phyloP scores from a whole-genome alignment of 2,797 vertebrate species.

The Zenarchopterus dispar region DNA sequence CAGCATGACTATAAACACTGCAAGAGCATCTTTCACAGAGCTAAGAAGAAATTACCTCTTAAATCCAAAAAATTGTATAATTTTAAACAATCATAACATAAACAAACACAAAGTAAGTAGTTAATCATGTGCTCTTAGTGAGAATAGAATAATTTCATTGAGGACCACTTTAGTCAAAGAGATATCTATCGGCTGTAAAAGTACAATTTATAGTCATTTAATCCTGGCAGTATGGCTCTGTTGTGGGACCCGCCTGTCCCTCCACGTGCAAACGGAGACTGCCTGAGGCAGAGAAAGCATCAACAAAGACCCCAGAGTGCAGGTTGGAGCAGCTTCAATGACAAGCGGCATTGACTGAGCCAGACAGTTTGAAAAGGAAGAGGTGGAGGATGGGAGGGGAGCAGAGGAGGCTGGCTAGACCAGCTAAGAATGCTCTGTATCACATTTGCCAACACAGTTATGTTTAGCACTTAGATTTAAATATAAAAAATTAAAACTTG shows the following conservation, averaged over 20 bases:
- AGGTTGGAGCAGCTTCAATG: constrained; percentile 7
- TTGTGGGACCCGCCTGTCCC: constrained; percentile 7
- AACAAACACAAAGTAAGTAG: neutral
- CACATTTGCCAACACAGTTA: neutral
- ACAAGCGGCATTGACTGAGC: constrained; percentile 19
- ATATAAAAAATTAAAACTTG: too few relatives aligned
- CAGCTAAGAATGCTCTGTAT: neutral
- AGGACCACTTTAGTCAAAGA: constrained; percentile 1
- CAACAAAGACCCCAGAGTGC: constrained; percentile 3
- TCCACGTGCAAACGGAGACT: neutral
- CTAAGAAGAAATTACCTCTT: neutral
- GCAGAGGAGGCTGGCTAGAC: neutral
- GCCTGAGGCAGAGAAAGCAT: constrained; percentile 6
- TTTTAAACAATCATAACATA: neutral
- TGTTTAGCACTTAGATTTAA: too few relatives aligned
- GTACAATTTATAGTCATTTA: constrained; percentile 11
- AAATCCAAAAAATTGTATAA: constrained; percentile 5
- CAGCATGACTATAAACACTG: neutral
- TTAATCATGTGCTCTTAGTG: constrained; percentile 5
- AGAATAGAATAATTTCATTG: constrained; percentile 9
- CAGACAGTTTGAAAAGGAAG: constrained; percentile 26
- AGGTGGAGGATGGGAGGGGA: neutral
- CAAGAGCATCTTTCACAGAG: neutral
- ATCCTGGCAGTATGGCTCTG: constrained; percentile 1
- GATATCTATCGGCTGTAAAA: constrained; percentile 9